Evolutionary conservation across 2,888 invertebrate genomes (phyloP), one percentile per base, ranked within the genome.

Genomic region (Philhelius pedissequus): DNA sequence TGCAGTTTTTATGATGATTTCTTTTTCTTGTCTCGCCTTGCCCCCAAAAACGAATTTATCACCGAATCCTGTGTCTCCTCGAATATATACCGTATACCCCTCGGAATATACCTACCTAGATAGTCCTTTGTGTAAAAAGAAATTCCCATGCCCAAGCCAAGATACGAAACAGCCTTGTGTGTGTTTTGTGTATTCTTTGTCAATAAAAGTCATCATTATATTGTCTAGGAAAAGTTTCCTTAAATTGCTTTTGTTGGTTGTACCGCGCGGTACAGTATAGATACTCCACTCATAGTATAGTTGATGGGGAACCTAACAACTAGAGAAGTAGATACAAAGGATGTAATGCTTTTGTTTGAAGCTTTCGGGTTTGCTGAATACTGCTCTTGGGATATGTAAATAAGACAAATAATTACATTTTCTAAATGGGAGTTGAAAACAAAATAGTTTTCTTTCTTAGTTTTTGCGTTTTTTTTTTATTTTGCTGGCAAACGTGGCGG

Each of bases 401-500:
- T 68, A 75, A 58, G 68, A 68, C 54, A 75, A 75, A 75, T 75
- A 75, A 75, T 68, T 75, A 75, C 68, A 75, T 75, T 75, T 68
- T 56, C 66, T 56, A 74, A 66, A 74, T 43, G 56, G 45, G 30
- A 68, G 54, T 32, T 25, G 68, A 54, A 68, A 75, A 68, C 66
- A 75, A 68, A 75, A 75, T 56, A 75, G 75, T 20, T 52, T 30
- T 27, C 27, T 52, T 30, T 52, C 27, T 52, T 50, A n/a, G 25
- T 27, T 30, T 52, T 52, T 58, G 18, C 22, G 13, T 13, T 9
- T 25, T 40, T 60, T 43, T 8, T 35, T 32, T 20, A 27, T 56
- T 11, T 30, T 5, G 35, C 56, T 15, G 15, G 27, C 27, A 25
- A 43, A 40, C 27, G 38, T 27, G 15, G 60, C 7, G 5, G n/a